phyloP scores from a whole-genome alignment of 2,888 invertebrate species.

The Ligdia adustata region DNA sequence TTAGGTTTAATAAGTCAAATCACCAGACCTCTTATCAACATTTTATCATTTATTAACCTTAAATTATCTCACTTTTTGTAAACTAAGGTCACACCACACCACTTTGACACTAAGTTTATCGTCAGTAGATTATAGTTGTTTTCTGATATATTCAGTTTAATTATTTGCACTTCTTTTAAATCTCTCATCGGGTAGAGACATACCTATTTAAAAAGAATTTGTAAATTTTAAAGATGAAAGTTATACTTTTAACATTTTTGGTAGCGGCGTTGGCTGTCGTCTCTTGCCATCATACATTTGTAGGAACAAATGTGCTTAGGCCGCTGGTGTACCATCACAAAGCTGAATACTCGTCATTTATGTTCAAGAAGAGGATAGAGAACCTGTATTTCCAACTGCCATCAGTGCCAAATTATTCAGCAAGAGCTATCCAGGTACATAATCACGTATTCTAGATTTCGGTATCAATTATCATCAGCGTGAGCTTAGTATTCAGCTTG shows the following conservation, averaged over 20 bases:
- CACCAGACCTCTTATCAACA: no score
- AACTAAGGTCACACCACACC: no score
- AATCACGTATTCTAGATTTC: no score
- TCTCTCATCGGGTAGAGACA: not conserved
- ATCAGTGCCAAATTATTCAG: slow-evolving; percentile 1
- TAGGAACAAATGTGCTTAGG: slow-evolving; percentile 59
- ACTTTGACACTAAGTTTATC: slow-evolving; percentile 4
- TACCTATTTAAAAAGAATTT: no score
- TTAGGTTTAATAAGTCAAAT: no score
- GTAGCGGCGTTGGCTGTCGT: slow-evolving; percentile 46
- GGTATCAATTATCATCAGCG: no score
- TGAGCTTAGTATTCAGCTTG: no score
- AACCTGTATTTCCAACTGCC: slow-evolving; percentile 52
- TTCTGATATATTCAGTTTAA: no score
- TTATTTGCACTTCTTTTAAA: not conserved
- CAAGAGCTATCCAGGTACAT: slow-evolving; percentile 11
- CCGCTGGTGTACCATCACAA: slow-evolving; percentile 48
- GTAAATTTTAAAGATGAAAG: slow-evolving; percentile 45
- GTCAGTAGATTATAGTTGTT: not conserved
- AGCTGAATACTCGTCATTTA: slow-evolving; percentile 41
- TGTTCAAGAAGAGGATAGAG: slow-evolving; percentile 60
- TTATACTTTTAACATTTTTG: slow-evolving; percentile 37
- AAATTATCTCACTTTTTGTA: not conserved
- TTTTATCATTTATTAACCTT: not conserved
- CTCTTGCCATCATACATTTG: slow-evolving; percentile 57